phyloP scores from a whole-genome alignment of 2,113 vertebrate genomes.

The Zapus hudsonius region DNA sequence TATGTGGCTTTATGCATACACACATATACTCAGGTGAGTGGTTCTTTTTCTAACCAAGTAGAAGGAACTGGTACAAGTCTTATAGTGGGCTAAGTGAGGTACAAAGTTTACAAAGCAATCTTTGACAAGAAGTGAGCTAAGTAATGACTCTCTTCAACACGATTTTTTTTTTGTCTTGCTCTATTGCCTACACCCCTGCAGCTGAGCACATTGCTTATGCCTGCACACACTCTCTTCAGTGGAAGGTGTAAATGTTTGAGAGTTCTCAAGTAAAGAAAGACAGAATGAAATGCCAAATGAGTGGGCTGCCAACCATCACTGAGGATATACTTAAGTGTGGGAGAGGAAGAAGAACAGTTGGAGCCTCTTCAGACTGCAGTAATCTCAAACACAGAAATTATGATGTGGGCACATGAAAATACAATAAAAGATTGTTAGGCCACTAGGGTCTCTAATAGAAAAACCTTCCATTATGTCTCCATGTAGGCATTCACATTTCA shows the following conservation, averaged over 20 bases:
- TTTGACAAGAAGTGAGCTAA: constrained; percentile 21
- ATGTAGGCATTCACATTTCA: not conserved
- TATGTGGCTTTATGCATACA: not conserved
- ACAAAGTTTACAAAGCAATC: not conserved
- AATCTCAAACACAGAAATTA: constrained; percentile 5
- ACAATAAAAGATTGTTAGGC: not conserved
- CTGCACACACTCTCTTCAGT: not conserved
- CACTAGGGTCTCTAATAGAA: not conserved
- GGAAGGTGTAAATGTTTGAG: constrained; percentile 34
- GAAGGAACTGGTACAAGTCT: constrained; percentile 28
- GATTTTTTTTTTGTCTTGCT: constrained; percentile 45
- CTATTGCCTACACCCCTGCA: not conserved
- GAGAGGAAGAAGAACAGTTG: constrained; percentile 27
- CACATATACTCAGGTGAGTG: not conserved
- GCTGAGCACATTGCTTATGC: not conserved
- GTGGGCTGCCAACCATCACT: not conserved
- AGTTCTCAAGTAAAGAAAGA: constrained; percentile 1
- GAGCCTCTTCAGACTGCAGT: not conserved
- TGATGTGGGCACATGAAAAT: not conserved
- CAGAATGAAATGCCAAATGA: constrained; percentile 28
- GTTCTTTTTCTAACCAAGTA: constrained; percentile 41
- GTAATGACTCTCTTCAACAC: constrained; percentile 24
- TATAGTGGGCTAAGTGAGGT: not conserved
- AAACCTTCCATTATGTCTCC: not conserved
- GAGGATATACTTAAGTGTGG: constrained; percentile 6